Conservation (phyloP, 53 echinoderm and acorn worm genomes). For the Apostichopus leukothele region DNA sequence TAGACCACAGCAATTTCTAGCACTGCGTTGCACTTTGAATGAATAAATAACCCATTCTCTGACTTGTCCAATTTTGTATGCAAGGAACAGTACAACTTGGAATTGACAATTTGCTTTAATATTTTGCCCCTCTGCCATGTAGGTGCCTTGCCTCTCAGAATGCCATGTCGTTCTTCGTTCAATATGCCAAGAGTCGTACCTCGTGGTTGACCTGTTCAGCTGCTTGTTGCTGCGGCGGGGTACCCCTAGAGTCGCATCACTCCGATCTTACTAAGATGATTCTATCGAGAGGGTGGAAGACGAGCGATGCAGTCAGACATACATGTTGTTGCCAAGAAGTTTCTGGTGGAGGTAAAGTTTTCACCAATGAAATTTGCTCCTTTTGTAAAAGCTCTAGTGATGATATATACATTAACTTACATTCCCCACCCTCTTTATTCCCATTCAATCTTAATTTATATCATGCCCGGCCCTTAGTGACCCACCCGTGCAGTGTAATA, state of each 20-base stretch:
- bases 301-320: slow-evolving; percentile 64
- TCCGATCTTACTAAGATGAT: slow-evolving; percentile 56
- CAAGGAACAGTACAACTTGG: neutral
- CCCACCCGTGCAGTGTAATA: no score
- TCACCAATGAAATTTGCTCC: no score
- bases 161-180: slow-evolving; percentile 69
- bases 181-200: slow-evolving; percentile 67
- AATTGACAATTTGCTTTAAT: neutral
- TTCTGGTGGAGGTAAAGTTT: slow-evolving; percentile 18
- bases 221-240: slow-evolving; percentile 69
- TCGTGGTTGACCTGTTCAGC: slow-evolving; percentile 65
- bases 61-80: no score
- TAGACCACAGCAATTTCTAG: no score
- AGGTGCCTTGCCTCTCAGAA: slow-evolving; percentile 81
- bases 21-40: no score
- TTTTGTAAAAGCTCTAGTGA: no score
- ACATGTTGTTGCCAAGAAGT: slow-evolving; percentile 70
- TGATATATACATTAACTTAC: no score
- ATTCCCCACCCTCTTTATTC: no score
- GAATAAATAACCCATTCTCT: no score
- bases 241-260: slow-evolving; percentile 55
- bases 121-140: neutral
- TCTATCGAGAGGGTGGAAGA: slow-evolving; percentile 60
- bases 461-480: no score
- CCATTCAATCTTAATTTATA: no score